Evolutionary conservation across 35 echinoderm and acorn worm species (phyloP).

Genomic region (Patiria miniata): DNA sequence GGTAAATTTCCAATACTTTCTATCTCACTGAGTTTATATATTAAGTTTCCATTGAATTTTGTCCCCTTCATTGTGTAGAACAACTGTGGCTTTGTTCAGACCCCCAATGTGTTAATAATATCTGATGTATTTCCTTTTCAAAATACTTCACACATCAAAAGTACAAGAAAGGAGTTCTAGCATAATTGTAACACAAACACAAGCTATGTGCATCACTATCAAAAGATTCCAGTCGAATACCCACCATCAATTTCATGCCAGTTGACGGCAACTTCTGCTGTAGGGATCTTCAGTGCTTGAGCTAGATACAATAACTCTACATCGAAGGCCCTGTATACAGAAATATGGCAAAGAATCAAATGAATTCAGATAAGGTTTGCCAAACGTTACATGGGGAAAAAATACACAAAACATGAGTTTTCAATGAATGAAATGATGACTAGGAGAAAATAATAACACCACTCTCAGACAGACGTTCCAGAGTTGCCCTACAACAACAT

Average conservation of each 20-base stretch:
- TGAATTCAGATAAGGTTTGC: background rate
- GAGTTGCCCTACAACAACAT: too few species aligned
- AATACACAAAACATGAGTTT: background rate
- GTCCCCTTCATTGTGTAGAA: too few species aligned
- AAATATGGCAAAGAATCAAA: conserved; percentile 11
- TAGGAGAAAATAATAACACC: background rate
- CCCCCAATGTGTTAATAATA: too few species aligned
- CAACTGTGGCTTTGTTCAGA: too few species aligned
- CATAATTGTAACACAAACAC: too few species aligned
- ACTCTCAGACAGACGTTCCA: background rate
- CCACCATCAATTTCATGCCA: conserved; percentile 98
- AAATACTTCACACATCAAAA: too few species aligned
- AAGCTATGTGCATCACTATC: too few species aligned
- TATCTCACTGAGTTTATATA: too few species aligned
- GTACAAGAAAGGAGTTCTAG: too few species aligned
- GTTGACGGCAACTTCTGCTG: conserved; percentile 91
- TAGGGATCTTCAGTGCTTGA: conserved; percentile 84
- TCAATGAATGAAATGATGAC: background rate
- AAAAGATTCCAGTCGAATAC: background rate
- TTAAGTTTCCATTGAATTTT: too few species aligned
- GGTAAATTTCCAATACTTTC: too few species aligned
- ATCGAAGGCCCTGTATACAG: conserved; percentile 90
- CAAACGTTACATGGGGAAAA: background rate
- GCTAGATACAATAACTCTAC: conserved; percentile 94
- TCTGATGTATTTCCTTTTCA: too few species aligned